Percentiles rank a stretch among this genome's conserved stretches.
These are phyloP conservation scores for Elephas maximus DNA, from an alignment of 2,113 vertebrate species.

Conservation along the genomic window DNA sequence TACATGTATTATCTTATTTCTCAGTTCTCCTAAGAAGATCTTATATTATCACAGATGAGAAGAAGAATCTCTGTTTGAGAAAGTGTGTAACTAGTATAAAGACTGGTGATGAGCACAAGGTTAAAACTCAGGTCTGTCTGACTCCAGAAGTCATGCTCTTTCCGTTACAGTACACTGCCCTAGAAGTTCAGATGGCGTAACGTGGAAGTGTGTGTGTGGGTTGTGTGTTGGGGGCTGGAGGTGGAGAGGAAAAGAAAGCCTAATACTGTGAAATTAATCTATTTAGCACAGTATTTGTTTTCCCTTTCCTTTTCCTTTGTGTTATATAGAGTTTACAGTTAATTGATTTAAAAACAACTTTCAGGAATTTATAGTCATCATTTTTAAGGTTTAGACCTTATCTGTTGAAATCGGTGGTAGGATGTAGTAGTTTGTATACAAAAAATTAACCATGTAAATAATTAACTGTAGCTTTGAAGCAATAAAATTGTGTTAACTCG, in stretches of 20 bases:
- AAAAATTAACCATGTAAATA: not conserved
- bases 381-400: not conserved
- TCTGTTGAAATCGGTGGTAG: not conserved
- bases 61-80: conserved; percentile 12
- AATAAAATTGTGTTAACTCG: not conserved
- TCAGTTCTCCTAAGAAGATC: not conserved
- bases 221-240: not conserved
- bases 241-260: not conserved
- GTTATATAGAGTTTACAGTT: not conserved
- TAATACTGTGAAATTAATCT: not conserved
- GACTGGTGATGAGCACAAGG: not conserved
- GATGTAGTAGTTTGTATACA: not conserved
- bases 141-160: not conserved
- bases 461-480: not conserved
- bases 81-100: conserved; percentile 34
- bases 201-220: too few relatives aligned
- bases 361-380: not conserved
- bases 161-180: not conserved
- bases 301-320: not conserved
- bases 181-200: not conserved
- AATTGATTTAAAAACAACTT: not conserved
- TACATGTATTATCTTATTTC: not conserved
- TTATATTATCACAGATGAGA: conserved; percentile 19
- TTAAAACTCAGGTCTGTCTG: not conserved
- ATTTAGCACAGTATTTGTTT: not conserved